phyloP scores from a whole-genome alignment of 2,113 vertebrate genomes.

The Puma concolor region DNA sequence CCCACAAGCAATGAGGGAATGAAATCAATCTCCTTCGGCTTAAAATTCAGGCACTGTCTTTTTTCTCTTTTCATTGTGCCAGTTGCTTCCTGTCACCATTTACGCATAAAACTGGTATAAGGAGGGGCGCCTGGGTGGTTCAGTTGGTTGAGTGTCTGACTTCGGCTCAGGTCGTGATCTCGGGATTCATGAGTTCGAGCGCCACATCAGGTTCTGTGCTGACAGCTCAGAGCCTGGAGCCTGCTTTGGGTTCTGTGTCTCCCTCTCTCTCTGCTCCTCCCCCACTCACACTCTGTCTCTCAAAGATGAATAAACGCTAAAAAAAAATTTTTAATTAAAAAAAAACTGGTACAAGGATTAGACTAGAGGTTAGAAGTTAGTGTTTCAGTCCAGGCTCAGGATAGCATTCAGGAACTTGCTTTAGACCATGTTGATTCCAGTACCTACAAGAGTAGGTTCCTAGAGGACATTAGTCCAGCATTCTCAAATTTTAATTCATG shows the following conservation, averaged over 20 bases:
- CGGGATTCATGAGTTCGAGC: too few species aligned
- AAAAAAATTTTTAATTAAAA: too few species aligned
- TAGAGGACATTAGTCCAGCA: background rate
- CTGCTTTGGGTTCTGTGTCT: too few species aligned
- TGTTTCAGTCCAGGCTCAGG: background rate
- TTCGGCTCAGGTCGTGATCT: too few species aligned
- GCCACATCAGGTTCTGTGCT: too few species aligned
- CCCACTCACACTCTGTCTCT: too few species aligned
- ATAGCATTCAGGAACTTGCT: background rate
- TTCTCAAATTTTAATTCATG: background rate
- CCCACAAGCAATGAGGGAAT: slow-evolving; percentile 14
- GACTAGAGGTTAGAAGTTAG: background rate
- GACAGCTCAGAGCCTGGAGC: too few species aligned
- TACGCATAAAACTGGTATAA: background rate
- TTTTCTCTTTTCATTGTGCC: background rate
- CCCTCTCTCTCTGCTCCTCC: too few species aligned
- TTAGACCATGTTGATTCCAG: background rate
- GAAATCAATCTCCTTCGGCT: background rate
- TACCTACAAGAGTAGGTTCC: background rate
- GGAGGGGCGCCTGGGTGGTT: too few species aligned
- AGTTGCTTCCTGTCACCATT: background rate
- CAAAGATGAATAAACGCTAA: too few species aligned
- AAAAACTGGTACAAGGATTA: background rate
- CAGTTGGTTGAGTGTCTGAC: too few species aligned
- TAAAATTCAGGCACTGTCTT: background rate